Evolutionary conservation across 2,797 vertebrate genomes (phyloP).

Genomic region (Thaleichthys pacificus): DNA sequence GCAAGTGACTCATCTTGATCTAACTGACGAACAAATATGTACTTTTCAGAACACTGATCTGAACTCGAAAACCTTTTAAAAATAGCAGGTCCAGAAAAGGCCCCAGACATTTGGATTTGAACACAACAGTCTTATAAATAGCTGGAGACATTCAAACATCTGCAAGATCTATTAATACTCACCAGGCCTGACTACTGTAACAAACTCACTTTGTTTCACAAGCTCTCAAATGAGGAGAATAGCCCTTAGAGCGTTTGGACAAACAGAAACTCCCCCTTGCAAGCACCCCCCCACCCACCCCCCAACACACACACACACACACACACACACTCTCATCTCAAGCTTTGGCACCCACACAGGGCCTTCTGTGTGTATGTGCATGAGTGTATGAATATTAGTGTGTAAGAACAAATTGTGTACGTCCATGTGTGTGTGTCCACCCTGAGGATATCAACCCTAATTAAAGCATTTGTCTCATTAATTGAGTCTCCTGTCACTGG

Average conservation of each 20-base stretch:
- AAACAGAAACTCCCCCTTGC: constrained; percentile 47
- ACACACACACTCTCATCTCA: background rate
- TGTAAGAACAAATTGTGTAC: constrained; percentile 40
- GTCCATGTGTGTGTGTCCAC: constrained; percentile 32
- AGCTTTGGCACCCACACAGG: constrained; percentile 5
- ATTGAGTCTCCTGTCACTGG: constrained; percentile 59
- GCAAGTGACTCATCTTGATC: constrained; percentile 39
- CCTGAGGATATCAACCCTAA: constrained; percentile 69
- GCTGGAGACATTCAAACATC: constrained; percentile 48
- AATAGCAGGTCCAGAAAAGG: constrained; percentile 49
- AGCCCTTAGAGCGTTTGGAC: constrained; percentile 69
- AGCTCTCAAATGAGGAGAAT: constrained; percentile 56
- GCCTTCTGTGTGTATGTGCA: constrained; percentile 22
- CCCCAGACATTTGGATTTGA: constrained; percentile 62
- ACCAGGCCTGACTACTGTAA: constrained; percentile 53
- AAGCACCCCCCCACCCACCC: constrained; percentile 5
- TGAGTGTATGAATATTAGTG: constrained; percentile 15
- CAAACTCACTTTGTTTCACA: constrained; percentile 74
- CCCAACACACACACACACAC: too few relatives aligned
- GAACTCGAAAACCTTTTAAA: constrained; percentile 45
- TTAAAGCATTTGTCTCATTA: constrained; percentile 76
- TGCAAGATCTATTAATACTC: constrained; percentile 66
- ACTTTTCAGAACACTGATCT: constrained; percentile 61
- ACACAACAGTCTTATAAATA: constrained; percentile 64
- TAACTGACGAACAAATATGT: constrained; percentile 58